Percentiles rank a stretch among this genome's conserved stretches.
Evolutionary conservation across 2,113 vertebrate genomes (phyloP).

Genomic region (Opisthocomus hoazin): DNA sequence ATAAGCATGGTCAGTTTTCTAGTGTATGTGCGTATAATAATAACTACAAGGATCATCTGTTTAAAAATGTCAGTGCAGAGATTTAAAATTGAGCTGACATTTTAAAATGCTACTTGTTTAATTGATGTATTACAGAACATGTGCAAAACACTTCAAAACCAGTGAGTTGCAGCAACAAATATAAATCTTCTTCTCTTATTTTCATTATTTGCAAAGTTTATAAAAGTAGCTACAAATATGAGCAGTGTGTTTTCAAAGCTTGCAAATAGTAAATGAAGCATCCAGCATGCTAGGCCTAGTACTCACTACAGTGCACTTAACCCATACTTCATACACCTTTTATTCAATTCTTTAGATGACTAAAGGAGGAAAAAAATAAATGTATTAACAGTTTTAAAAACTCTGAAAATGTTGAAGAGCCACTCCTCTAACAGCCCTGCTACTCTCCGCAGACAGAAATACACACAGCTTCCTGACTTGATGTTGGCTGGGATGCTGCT

Average conservation of each 20-base stretch:
- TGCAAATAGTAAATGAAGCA: constrained; percentile 37
- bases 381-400: constrained; percentile 43
- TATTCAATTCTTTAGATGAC: constrained; percentile 79
- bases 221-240: not conserved
- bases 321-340: constrained; percentile 69
- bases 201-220: not conserved
- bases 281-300: constrained; percentile 44
- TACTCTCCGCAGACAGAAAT: not conserved
- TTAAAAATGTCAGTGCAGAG: not conserved
- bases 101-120: constrained; percentile 6
- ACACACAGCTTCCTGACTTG: not conserved
- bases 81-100: not conserved
- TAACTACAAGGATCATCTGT: not conserved
- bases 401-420: not conserved
- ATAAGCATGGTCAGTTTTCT: not conserved
- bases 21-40: not conserved
- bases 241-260: constrained; percentile 44
- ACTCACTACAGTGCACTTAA: not conserved
- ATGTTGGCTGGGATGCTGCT: not conserved
- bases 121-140: not conserved
- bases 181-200: not conserved
- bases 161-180: constrained; percentile 3
- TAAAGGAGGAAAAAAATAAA: constrained; percentile 43
- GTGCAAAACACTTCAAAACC: constrained; percentile 53
- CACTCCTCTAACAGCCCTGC: not conserved